Conservation (phyloP, 2,888 invertebrate species). For the Halictus quadricinctus region DNA sequence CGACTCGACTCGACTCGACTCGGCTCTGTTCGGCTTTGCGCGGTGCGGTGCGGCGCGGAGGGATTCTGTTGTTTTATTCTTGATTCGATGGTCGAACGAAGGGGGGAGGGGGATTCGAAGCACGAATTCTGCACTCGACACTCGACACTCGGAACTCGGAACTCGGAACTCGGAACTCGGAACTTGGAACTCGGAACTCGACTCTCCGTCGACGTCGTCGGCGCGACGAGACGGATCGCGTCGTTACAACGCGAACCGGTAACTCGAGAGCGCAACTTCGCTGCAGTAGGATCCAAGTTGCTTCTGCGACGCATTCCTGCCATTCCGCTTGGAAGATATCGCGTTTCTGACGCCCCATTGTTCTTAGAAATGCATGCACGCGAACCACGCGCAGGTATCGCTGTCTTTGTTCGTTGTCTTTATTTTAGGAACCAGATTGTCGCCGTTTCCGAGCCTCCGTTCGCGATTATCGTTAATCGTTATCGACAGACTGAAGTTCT, state of each 20-base stretch:
- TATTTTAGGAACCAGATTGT: not conserved
- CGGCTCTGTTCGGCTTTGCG: not conserved
- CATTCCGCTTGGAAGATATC: conserved; percentile 56
- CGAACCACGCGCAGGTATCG: not conserved
- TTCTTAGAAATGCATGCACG: conserved; percentile 20
- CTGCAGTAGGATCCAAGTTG: conserved; percentile 42
- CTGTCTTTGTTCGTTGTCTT: not conserved
- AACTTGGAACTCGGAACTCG: not conserved
- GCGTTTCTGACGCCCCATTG: conserved; percentile 40
- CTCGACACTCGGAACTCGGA: not conserved
- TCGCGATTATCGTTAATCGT: too few species aligned
- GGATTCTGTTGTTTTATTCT: not conserved
- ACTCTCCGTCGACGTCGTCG: not conserved
- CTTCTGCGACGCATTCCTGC: conserved; percentile 58
- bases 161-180: not conserved
- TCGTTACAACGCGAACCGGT: conserved; percentile 28
- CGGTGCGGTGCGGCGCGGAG: not conserved
- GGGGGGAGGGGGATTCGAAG: not conserved
- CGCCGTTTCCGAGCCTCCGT: not conserved
- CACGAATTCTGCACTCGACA: not conserved
- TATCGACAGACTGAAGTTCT: too few species aligned
- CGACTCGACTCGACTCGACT: not conserved
- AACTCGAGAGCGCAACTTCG: conserved; percentile 63
- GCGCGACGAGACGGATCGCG: conserved; percentile 1
- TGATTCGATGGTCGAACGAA: not conserved